Evolutionary conservation across 2,888 invertebrate species (phyloP).

Genomic region (Drosophila greeni): DNA sequence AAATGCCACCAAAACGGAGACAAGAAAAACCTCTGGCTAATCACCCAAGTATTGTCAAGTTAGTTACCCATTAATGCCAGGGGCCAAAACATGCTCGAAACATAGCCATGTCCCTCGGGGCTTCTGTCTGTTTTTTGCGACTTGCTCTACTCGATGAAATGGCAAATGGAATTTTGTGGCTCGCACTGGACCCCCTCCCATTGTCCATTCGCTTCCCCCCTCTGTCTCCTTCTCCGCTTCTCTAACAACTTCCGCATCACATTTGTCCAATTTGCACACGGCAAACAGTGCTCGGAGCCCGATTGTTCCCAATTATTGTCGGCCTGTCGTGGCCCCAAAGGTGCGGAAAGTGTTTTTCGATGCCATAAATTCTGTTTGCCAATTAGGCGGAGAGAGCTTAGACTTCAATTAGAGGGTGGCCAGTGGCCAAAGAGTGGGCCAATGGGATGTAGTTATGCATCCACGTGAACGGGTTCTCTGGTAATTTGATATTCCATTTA

Average conservation of each 20-base stretch:
- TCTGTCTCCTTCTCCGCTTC: slow-evolving; percentile 13
- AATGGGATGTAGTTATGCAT: slow-evolving; percentile 1
- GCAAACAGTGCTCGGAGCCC: slow-evolving; percentile 51
- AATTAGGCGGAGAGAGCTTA: slow-evolving; percentile 50
- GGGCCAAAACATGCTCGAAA: slow-evolving; percentile 49
- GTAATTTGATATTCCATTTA: background rate
- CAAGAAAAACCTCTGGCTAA: slow-evolving; percentile 37
- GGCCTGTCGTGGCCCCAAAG: slow-evolving; percentile 57
- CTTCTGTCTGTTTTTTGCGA: slow-evolving; percentile 18
- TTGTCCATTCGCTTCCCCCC: background rate
- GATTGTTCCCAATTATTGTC: slow-evolving; percentile 72
- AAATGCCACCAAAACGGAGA: slow-evolving; percentile 7
- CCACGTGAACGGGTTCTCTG: background rate
- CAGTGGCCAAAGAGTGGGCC: slow-evolving; percentile 15
- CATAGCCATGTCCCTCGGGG: slow-evolving; percentile 53
- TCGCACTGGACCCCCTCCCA: background rate
- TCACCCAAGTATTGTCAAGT: slow-evolving; percentile 46
- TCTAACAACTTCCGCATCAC: slow-evolving; percentile 71
- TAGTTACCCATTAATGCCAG: slow-evolving; percentile 52
- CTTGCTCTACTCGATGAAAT: slow-evolving; percentile 25
- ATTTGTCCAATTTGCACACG: slow-evolving; percentile 66
- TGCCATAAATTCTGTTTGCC: slow-evolving; percentile 63
- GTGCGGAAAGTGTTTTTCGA: slow-evolving; percentile 68
- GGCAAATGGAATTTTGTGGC: slow-evolving; percentile 31
- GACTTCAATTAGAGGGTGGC: slow-evolving; percentile 50